Base-by-base conservation (phyloP, 92 coral and sea anemone species). In the Parazoanthus swiftii region DNA sequence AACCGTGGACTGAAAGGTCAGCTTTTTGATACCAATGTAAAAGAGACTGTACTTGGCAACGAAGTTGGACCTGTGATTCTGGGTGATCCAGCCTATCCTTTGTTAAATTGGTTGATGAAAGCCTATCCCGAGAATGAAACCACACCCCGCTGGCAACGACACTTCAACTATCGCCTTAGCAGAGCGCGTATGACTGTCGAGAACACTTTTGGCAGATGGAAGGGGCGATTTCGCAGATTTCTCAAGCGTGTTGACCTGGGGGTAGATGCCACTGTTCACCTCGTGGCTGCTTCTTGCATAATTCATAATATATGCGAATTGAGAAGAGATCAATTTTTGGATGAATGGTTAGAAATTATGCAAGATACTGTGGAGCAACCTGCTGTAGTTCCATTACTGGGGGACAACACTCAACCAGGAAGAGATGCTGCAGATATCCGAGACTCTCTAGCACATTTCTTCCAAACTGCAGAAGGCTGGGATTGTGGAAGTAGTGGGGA, bases 21-120 rank as follows among this genome's bases (percentile, higher is more conserved):
- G 58, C 80, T 71, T 59, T 90, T 88, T 88, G 85, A 81, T 82
- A 46, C 74, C 74, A 82, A 56, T 79, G 65, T 88, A 51, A 88
- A 82, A 88, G 88, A 74, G 73, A 59, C 68, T 18, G 79, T 90
- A 73, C 85, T 87, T 38, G 90, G 90, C 73, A 78, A 46, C 81
- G 88, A 90, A 71, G 51, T 90, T 20, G 88, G 80, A 14, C 89
- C 85, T 50, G 65, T 85, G 46, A 77, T 91, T 66, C 83, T 88
- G 38, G 85, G 89, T 82, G 89, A 84, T 76, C 88, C 88, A 82
- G 91, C 91, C 39, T 89, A 84, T 85, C 91, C 91, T 54, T 86
- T 88, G 15, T 85, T 81, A 37, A 68, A 78, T 80, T 88, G 87
- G 86, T 46, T 72, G 20, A 75, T 81, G 42, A 88, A 81, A 21